Percentiles rank a stretch among this genome's conserved stretches.
Conservation (phyloP, 2,113 vertebrate species). For the Chloropsis hardwickii region DNA sequence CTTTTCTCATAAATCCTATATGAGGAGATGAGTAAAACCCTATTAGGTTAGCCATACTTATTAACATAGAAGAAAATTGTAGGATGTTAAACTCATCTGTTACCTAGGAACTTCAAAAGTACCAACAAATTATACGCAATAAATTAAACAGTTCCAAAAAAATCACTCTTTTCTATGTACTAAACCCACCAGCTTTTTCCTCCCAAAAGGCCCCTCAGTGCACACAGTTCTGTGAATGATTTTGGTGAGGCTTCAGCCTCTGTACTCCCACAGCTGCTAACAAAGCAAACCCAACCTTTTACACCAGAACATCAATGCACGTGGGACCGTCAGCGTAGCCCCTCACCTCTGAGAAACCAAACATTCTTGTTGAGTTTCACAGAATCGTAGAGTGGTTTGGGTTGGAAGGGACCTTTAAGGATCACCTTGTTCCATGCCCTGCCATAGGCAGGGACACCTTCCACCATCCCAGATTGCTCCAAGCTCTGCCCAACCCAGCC, state of each 20-base stretch:
- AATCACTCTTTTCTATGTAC: not conserved
- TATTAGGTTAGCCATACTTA: not conserved
- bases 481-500: fast-evolving
- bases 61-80: not conserved
- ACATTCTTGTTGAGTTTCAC: not conserved
- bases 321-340: not conserved
- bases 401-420: not conserved
- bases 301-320: fast-evolving
- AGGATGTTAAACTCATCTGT: not conserved
- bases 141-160: not conserved
- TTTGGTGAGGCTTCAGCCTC: not conserved
- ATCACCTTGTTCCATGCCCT: fast-evolving
- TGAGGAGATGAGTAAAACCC: not conserved
- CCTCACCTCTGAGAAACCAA: not conserved
- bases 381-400: fast-evolving
- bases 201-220: not conserved
- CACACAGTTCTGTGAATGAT: not conserved
- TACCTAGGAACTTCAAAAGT: not conserved
- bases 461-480: fast-evolving
- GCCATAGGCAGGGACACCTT: not conserved
- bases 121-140: not conserved
- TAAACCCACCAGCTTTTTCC: not conserved
- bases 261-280: not conserved
- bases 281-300: not conserved
- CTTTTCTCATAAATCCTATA: not conserved